Percentiles rank a stretch among this genome's conserved stretches.
phyloP scores from a whole-genome alignment of 1,140 invertebrate genomes.

The Chionoecetes opilio region DNA sequence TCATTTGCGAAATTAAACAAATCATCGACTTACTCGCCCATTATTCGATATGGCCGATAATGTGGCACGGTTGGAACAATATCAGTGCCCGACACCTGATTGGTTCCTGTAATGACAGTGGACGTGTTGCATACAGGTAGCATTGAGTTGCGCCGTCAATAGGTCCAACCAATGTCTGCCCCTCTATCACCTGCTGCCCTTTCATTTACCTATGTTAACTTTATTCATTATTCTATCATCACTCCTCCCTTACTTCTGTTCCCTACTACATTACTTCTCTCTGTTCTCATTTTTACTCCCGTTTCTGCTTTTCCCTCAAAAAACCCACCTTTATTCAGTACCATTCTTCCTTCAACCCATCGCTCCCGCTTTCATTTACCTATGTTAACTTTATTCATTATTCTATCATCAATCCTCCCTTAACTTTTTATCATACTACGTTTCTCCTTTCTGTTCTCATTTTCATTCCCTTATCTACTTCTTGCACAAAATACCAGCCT shows the following conservation, averaged over 20 bases:
- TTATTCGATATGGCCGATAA: neutral
- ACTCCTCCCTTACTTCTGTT: too few species aligned
- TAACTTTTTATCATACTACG: neutral
- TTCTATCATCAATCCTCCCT: neutral
- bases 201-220: too few species aligned
- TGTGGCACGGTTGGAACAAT: neutral
- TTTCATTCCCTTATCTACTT: neutral
- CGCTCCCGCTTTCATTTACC: too few species aligned
- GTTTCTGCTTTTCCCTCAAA: neutral
- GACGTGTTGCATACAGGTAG: too few species aligned
- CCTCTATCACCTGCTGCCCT: neutral
- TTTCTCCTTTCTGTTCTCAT: neutral
- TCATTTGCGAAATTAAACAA: constrained; percentile 22
- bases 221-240: too few species aligned
- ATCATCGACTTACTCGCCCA: neutral
- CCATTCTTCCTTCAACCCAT: neutral
- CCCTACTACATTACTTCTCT: too few species aligned
- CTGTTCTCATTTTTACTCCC: neutral
- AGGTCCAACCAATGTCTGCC: too few species aligned
- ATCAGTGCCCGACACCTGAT: neutral
- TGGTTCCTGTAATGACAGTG: neutral
- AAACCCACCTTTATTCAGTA: neutral
- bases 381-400: neutral
- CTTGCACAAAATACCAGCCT: neutral
- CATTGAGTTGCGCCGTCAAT: too few species aligned